Conservation (phyloP, 2,888 invertebrate genomes). For the Melanostoma scalare region DNA sequence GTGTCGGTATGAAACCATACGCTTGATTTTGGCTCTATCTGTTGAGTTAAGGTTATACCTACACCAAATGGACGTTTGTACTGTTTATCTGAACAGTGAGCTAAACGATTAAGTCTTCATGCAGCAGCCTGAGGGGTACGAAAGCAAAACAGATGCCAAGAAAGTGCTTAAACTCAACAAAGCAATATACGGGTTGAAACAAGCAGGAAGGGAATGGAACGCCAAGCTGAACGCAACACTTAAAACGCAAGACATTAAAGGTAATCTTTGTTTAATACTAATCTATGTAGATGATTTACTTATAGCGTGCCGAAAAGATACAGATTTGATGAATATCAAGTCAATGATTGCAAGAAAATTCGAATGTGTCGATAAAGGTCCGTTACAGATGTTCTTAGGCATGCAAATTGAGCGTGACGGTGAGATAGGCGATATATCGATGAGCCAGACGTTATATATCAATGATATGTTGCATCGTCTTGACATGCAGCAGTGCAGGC, state of each 20-base stretch:
- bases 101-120: neutral
- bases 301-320: slow-evolving; percentile 1
- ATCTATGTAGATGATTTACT: slow-evolving; percentile 17
- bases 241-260: slow-evolving; percentile 28
- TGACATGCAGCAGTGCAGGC: slow-evolving; percentile 1
- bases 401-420: slow-evolving; percentile 2
- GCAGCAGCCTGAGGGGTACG: too few species aligned
- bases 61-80: slow-evolving; percentile 72
- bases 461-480: neutral
- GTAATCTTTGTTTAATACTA: neutral
- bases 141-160: too few species aligned
- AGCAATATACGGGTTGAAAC: slow-evolving; percentile 1
- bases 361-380: neutral
- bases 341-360: slow-evolving; percentile 1
- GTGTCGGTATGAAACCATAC: slow-evolving; percentile 60
- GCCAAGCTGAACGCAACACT: slow-evolving; percentile 36
- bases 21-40: slow-evolving; percentile 61
- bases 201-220: slow-evolving; percentile 29
- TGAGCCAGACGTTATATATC: neutral
- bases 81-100: slow-evolving; percentile 69
- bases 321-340: neutral
- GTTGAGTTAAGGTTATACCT: slow-evolving; percentile 59
- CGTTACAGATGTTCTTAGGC: slow-evolving; percentile 1
- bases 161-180: too few species aligned
- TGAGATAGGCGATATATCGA: neutral